These are phyloP conservation scores for Ectropis crepuscularia DNA, from an alignment of 2,888 invertebrate species.

Conservation along the genomic window DNA sequence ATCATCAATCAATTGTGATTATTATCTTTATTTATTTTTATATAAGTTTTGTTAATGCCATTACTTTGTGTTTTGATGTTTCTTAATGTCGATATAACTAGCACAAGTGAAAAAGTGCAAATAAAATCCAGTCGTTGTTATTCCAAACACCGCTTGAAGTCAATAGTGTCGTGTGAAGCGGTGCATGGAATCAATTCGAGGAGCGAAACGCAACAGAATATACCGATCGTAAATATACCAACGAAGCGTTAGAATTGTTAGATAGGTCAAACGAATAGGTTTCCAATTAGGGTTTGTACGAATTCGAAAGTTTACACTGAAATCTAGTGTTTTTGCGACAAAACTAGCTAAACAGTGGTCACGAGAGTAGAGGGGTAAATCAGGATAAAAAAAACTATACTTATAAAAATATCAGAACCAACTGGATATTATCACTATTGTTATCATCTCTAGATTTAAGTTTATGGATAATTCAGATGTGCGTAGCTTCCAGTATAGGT, in stretches of 20 bases:
- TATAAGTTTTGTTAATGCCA: neutral
- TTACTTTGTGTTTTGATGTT: neutral
- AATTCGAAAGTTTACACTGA: no score
- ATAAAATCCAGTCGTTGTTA: conserved; percentile 1
- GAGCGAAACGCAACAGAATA: conserved; percentile 20
- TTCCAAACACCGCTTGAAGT: conserved; percentile 8
- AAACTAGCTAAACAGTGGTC: neutral
- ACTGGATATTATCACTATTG: no score
- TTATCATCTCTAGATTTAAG: no score
- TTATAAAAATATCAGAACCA: neutral
- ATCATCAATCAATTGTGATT: no score
- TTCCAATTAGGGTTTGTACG: conserved; percentile 12
- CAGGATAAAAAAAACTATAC: neutral
- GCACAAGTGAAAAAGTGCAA: neutral
- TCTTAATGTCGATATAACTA: neutral
- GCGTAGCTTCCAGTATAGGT: no score
- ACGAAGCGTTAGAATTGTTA: conserved; percentile 17
- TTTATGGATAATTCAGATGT: no score
- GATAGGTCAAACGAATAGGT: conserved; percentile 19
- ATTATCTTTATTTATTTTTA: no score
- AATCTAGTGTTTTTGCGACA: no score
- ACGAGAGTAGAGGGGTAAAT: neutral
- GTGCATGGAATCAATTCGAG: conserved; percentile 26
- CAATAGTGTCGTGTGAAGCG: conserved; percentile 9
- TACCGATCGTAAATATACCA: conserved; percentile 21